These are phyloP conservation scores for Ptiloglossa arizonensis DNA, from an alignment of 1,140 invertebrate genomes.

Conservation along the genomic window DNA sequence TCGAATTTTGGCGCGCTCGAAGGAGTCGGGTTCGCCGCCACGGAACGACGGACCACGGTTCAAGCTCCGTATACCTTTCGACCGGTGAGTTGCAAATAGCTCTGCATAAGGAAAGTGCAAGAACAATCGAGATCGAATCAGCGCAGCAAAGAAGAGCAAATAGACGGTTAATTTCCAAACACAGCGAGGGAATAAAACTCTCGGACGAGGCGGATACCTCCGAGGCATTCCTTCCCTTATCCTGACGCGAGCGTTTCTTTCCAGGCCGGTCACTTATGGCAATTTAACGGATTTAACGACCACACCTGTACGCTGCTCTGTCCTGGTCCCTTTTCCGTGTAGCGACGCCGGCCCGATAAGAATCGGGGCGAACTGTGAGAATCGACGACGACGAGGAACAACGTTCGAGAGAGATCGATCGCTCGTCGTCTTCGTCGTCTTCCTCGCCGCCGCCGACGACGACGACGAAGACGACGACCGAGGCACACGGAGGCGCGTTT, in stretches of 20 bases:
- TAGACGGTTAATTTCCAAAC: slow-evolving; percentile 26
- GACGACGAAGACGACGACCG: slow-evolving; percentile 39
- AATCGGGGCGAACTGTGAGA: slow-evolving; percentile 64
- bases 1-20: no score
- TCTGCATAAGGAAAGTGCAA: not conserved
- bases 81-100: no score
- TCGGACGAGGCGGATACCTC: not conserved
- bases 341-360: slow-evolving; percentile 52
- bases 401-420: slow-evolving; percentile 63
- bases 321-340: slow-evolving; percentile 54
- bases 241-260: slow-evolving; percentile 37
- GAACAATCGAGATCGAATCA: not conserved
- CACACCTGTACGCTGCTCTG: slow-evolving; percentile 43
- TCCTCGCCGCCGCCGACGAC: slow-evolving; percentile 29
- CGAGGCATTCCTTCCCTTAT: slow-evolving; percentile 33
- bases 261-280: slow-evolving; percentile 45
- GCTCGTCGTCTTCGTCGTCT: slow-evolving; percentile 33
- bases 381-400: slow-evolving; percentile 56
- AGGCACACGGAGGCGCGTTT: slow-evolving; percentile 48
- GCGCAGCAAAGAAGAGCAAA: not conserved
- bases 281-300: slow-evolving; percentile 57
- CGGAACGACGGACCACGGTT: not conserved
- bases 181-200: slow-evolving; percentile 10
- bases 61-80: no score
- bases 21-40: no score